These are phyloP conservation scores for Brachynemurus nebulosus DNA, from an alignment of 2,888 invertebrate species.

Conservation along the genomic window DNA sequence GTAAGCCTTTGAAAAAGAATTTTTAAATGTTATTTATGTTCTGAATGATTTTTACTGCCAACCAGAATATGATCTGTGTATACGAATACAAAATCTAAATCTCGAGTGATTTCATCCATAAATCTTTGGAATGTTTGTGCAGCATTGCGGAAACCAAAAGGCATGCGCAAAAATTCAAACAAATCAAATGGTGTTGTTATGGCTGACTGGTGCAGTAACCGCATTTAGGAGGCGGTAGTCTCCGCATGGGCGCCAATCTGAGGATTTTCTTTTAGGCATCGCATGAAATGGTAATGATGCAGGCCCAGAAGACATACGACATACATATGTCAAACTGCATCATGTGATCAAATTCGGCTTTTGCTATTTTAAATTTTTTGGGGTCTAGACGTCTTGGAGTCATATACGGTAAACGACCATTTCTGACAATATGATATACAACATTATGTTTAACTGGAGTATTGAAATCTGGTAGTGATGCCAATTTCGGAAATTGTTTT, in stretches of 20 bases:
- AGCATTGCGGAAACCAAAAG: constrained; percentile 2
- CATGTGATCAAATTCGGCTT: background rate
- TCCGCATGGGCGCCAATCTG: background rate
- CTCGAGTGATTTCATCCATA: constrained; percentile 1
- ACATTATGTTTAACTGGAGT: background rate
- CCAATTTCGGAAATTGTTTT: background rate
- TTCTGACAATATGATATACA: background rate
- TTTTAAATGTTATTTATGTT: too few species aligned
- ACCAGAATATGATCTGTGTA: background rate
- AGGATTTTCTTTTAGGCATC: background rate
- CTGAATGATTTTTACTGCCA: too few species aligned
- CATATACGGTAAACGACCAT: background rate
- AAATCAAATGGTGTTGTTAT: constrained; percentile 1
- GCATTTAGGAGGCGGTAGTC: background rate
- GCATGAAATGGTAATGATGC: background rate
- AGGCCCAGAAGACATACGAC: background rate
- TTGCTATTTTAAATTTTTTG: background rate
- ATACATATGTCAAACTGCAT: background rate
- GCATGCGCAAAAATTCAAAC: constrained; percentile 1
- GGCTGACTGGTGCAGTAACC: background rate
- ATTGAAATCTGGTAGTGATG: background rate
- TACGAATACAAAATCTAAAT: background rate
- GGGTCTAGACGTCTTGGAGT: background rate
- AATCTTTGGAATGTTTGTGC: constrained; percentile 5
- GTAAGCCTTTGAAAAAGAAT: background rate